Conservation (phyloP, 2,797 vertebrate genomes). For the Vireo griseus region DNA sequence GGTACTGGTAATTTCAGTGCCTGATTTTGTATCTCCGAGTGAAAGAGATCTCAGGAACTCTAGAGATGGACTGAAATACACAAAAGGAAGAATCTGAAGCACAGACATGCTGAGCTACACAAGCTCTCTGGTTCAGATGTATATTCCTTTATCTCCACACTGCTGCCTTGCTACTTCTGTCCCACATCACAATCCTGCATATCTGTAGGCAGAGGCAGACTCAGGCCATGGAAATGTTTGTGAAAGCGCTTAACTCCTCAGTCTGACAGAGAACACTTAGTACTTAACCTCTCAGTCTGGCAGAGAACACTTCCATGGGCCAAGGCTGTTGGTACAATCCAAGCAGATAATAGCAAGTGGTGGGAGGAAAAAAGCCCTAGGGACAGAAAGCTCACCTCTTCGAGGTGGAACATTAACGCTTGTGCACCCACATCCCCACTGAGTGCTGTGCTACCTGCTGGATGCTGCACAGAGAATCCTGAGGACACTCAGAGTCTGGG, state of each 20-base stretch:
- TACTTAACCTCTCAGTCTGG: neutral
- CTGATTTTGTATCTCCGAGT: neutral
- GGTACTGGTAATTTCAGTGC: neutral
- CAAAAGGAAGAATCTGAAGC: neutral
- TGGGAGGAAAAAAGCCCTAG: neutral
- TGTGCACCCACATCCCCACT: neutral
- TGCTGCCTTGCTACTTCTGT: neutral
- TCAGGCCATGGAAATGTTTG: neutral
- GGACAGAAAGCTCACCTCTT: neutral
- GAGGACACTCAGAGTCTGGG: constrained; percentile 73
- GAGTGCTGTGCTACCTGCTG: constrained; percentile 68
- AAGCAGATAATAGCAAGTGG: neutral
- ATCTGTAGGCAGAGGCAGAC: neutral
- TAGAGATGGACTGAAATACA: neutral
- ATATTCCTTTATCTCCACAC: neutral
- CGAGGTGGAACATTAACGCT: neutral
- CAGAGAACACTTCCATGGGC: neutral
- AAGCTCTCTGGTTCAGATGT: neutral
- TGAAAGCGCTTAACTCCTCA: neutral
- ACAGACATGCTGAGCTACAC: neutral
- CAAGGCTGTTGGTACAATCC: neutral
- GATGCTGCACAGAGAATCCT: constrained; percentile 71
- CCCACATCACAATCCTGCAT: neutral
- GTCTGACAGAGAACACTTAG: neutral
- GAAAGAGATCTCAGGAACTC: neutral